Evolutionary conservation across 2,888 invertebrate genomes (phyloP).

Genomic region (Yponomeuta plumbellus): DNA sequence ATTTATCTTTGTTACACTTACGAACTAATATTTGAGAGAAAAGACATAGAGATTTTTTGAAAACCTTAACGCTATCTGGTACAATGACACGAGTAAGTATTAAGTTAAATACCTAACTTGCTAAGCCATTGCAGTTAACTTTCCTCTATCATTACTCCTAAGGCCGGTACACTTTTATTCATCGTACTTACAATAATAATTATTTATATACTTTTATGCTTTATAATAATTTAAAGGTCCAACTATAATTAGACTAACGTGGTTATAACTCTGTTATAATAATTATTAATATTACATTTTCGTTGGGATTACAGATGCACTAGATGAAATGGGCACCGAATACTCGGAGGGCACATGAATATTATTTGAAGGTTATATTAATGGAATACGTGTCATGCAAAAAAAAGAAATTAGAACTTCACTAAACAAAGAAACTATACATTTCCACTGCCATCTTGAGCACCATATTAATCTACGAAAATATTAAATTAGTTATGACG

Average conservation of each 20-base stretch:
- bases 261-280: conserved; percentile 30
- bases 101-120: conserved; percentile 37
- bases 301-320: background rate
- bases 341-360: too few relatives aligned
- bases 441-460: conserved; percentile 59
- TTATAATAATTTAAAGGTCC: conserved; percentile 31
- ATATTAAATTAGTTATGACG: background rate
- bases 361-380: too few relatives aligned
- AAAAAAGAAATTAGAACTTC: too few relatives aligned
- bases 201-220: conserved; percentile 30
- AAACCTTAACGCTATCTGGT: conserved; percentile 61
- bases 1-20: background rate
- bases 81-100: conserved; percentile 32
- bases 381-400: too few relatives aligned
- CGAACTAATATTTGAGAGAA: conserved; percentile 69
- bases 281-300: conserved; percentile 11
- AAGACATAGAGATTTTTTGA: conserved; percentile 69
- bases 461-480: conserved; percentile 48
- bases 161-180: conserved; percentile 67
- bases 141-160: conserved; percentile 51
- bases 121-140: conserved; percentile 42
- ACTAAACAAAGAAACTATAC: conserved; percentile 28
- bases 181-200: conserved; percentile 63
- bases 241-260: conserved; percentile 63
- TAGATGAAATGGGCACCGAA: too few relatives aligned